Conservation (phyloP, 64 coral and sea anemone genomes). For the Stichodactyla helianthus region DNA sequence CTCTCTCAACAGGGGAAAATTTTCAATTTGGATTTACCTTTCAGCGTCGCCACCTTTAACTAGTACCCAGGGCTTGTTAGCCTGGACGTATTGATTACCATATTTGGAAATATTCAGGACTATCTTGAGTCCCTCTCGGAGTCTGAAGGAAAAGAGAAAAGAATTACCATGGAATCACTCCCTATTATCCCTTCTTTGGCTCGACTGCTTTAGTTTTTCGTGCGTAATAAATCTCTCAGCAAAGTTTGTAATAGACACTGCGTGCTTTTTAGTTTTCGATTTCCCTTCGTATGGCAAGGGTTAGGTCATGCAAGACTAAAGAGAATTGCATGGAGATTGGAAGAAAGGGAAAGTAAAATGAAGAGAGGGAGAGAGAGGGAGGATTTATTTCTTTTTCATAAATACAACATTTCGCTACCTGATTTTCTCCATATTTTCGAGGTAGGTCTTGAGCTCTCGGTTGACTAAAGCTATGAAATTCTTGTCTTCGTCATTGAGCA, state of each 20-base stretch:
- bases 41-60: constrained; percentile 79
- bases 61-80: constrained; percentile 84
- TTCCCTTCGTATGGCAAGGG: too few relatives aligned
- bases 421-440: constrained; percentile 79
- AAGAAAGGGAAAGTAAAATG: background rate
- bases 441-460: constrained; percentile 76
- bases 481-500: constrained; percentile 69
- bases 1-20: too few relatives aligned
- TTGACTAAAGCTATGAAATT: constrained; percentile 87
- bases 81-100: constrained; percentile 93
- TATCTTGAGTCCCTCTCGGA: constrained; percentile 79
- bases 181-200: too few relatives aligned
- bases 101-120: constrained; percentile 89
- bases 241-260: too few relatives aligned
- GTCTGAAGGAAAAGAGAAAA: constrained; percentile 24
- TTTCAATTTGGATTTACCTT: constrained; percentile 48
- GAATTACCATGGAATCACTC: too few relatives aligned
- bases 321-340: background rate
- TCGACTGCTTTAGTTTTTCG: too few relatives aligned
- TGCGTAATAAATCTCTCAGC: too few relatives aligned
- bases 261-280: too few relatives aligned
- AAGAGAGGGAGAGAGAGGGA: too few relatives aligned
- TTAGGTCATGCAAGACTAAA: too few relatives aligned
- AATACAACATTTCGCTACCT: constrained; percentile 35
- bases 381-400: background rate